Conservation (phyloP, 2,113 vertebrate genomes). For the Scartelaos histophorus region DNA sequence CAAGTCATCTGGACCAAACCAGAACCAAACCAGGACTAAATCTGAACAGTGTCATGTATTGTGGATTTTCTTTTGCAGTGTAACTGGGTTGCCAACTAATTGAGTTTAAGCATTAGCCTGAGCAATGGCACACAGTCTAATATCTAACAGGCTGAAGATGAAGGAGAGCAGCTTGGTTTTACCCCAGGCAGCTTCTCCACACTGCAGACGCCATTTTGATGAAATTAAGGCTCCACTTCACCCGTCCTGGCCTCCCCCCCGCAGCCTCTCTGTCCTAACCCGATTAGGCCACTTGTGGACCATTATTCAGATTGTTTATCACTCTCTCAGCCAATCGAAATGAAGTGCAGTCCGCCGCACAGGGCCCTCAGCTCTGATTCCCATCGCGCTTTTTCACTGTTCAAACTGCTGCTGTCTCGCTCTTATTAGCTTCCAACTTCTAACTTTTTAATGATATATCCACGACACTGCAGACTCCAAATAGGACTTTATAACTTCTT, state of each 20-base stretch:
- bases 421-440: conserved; percentile 10
- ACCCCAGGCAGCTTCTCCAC: conserved; percentile 56
- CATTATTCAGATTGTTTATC: conserved; percentile 75
- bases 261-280: conserved; percentile 55
- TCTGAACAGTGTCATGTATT: not conserved
- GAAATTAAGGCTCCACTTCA: conserved; percentile 70
- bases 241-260: conserved; percentile 46
- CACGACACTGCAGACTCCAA: not conserved
- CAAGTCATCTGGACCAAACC: no score
- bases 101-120: conserved; percentile 53
- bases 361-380: conserved; percentile 47
- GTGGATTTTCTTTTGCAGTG: conserved; percentile 6
- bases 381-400: conserved; percentile 31
- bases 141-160: conserved; percentile 68
- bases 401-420: conserved; percentile 7
- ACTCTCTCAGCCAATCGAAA: conserved; percentile 69
- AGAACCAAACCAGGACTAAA: not conserved
- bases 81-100: conserved; percentile 16
- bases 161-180: conserved; percentile 28
- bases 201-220: conserved; percentile 69
- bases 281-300: conserved; percentile 73
- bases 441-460: conserved; percentile 12
- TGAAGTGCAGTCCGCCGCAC: conserved; percentile 68
- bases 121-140: conserved; percentile 65
- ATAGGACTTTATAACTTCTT: not conserved